phyloP scores from a whole-genome alignment of 2,113 vertebrate species.

The Xiphophorus maculatus region DNA sequence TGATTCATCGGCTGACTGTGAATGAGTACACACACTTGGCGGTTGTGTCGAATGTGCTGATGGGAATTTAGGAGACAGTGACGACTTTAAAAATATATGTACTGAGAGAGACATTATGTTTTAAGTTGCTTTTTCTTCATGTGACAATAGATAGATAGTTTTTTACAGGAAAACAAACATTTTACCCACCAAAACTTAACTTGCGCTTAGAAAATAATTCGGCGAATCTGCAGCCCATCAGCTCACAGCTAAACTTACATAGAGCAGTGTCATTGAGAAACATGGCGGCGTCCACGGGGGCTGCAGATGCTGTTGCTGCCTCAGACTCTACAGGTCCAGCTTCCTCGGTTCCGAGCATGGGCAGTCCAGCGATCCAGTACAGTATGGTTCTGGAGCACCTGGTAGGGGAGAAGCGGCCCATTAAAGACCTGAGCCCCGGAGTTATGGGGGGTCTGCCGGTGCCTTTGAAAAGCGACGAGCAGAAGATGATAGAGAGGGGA shows the following conservation, averaged over 20 bases:
- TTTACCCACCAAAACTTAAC: neutral
- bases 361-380: constrained; percentile 82
- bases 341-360: constrained; percentile 24
- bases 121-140: neutral
- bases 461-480: constrained; percentile 89
- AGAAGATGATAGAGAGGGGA: constrained; percentile 94
- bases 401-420: constrained; percentile 87
- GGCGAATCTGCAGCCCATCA: constrained; percentile 56
- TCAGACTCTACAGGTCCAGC: constrained; percentile 45
- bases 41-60: constrained; percentile 36
- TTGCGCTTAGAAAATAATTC: neutral
- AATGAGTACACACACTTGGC: neutral
- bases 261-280: constrained; percentile 57
- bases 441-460: constrained; percentile 86
- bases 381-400: constrained; percentile 89
- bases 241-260: constrained; percentile 35
- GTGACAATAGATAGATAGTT: neutral
- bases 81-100: neutral
- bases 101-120: neutral
- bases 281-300: constrained; percentile 77
- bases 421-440: constrained; percentile 82
- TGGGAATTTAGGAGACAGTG: neutral
- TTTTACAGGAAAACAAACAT: neutral
- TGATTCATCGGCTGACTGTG: no score
- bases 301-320: constrained; percentile 4